Conservation (phyloP, 2,888 invertebrate species). For the Patella depressa region DNA sequence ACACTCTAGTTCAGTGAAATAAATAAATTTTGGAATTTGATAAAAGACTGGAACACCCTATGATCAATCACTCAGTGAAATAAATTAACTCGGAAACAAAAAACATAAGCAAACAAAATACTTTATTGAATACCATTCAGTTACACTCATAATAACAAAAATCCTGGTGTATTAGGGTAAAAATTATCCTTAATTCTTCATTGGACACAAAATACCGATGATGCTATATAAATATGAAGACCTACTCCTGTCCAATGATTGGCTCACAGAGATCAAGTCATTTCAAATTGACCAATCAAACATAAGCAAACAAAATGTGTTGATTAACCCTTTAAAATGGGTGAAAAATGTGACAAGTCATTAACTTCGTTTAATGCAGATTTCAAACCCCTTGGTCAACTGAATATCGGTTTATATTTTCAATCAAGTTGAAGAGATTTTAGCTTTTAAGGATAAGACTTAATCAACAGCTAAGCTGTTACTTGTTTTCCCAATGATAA, state of each 20-base stretch:
- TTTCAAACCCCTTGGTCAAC: no score
- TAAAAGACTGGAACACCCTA: no score
- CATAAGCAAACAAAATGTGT: not conserved
- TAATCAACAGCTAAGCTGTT: no score
- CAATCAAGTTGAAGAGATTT: no score
- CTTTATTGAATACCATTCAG: slow-evolving; percentile 66
- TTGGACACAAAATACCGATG: slow-evolving; percentile 12
- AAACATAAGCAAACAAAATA: slow-evolving; percentile 63
- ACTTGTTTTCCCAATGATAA: no score
- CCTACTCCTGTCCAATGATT: slow-evolving; percentile 1
- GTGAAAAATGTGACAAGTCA: not conserved
- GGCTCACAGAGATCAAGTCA: slow-evolving; percentile 9
- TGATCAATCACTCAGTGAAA: no score
- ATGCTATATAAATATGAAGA: no score
- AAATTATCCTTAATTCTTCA: slow-evolving; percentile 9
- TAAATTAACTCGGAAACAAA: not conserved
- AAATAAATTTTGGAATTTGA: no score
- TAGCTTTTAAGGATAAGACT: no score
- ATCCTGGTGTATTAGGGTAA: slow-evolving; percentile 15
- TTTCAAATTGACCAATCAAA: slow-evolving; percentile 13
- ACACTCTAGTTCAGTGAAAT: no score
- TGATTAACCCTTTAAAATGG: not conserved
- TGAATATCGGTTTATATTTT: no score
- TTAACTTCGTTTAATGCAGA: not conserved
- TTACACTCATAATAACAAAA: slow-evolving; percentile 53